phyloP scores from a whole-genome alignment of 92 coral and sea anemone genomes.

The Epizoanthus ramosus region DNA sequence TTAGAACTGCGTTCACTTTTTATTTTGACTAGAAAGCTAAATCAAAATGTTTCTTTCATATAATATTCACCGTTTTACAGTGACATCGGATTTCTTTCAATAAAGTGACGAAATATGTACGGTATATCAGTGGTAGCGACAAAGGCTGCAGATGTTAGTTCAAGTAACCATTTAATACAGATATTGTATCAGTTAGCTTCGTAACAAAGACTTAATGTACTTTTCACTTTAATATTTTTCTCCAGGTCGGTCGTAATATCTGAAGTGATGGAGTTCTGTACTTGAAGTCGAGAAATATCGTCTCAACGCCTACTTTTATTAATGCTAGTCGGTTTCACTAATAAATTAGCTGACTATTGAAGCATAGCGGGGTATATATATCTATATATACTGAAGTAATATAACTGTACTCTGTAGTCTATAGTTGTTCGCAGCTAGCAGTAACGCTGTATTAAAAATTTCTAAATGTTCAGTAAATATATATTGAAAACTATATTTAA shows the following conservation, averaged over 20 bases:
- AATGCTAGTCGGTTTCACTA: no score
- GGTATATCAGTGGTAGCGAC: neutral
- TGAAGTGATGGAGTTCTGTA: neutral
- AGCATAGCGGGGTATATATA: no score
- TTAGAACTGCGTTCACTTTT: neutral
- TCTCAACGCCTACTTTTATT: no score
- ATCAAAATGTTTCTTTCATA: neutral
- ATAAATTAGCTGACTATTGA: no score
- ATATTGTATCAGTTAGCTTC: neutral
- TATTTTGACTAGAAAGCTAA: constrained; percentile 8
- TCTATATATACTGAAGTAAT: no score
- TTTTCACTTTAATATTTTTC: neutral
- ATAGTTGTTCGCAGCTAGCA: no score
- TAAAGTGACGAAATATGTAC: neutral
- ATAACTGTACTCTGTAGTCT: no score
- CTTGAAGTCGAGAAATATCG: no score
- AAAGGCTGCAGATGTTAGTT: constrained; percentile 21
- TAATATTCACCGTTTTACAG: neutral
- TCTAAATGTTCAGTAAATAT: no score
- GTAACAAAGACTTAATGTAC: neutral
- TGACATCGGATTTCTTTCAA: neutral
- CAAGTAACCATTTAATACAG: neutral
- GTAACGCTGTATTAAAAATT: no score
- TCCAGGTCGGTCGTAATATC: neutral
- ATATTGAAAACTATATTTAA: neutral